These are phyloP conservation scores for Lithosia quadra DNA, from an alignment of 2,888 invertebrate genomes.

Conservation along the genomic window DNA sequence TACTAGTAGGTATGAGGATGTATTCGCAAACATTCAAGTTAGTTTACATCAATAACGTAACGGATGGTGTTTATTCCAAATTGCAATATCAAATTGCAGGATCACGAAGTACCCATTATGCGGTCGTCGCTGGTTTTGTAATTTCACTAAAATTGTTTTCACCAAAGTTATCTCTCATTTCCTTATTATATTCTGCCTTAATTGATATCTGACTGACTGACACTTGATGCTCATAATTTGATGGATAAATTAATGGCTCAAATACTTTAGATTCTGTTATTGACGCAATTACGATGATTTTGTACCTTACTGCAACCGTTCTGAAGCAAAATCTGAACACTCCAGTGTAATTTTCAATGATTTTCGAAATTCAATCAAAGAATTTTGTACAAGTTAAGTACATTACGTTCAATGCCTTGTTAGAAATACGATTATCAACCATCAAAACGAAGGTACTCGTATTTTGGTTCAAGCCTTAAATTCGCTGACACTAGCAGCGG, in stretches of 20 bases:
- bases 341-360: background rate
- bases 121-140: background rate
- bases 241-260: no score
- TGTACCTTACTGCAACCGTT: background rate
- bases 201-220: background rate
- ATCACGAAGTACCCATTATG: background rate
- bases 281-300: background rate
- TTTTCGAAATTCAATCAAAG: background rate
- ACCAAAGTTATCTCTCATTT: no score
- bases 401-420: slow-evolving; percentile 43
- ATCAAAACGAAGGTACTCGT: slow-evolving; percentile 67
- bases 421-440: slow-evolving; percentile 67
- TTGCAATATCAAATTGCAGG: background rate
- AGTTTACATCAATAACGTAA: no score
- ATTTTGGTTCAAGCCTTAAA: slow-evolving; percentile 73
- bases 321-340: background rate
- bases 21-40: no score
- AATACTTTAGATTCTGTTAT: background rate
- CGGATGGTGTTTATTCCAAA: background rate
- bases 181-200: no score
- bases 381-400: background rate
- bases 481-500: slow-evolving; percentile 70
- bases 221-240: no score
- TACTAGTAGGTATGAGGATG: no score
- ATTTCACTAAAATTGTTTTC: no score